Conservation (phyloP, 2,797 vertebrate genomes). For the Molothrus ater region DNA sequence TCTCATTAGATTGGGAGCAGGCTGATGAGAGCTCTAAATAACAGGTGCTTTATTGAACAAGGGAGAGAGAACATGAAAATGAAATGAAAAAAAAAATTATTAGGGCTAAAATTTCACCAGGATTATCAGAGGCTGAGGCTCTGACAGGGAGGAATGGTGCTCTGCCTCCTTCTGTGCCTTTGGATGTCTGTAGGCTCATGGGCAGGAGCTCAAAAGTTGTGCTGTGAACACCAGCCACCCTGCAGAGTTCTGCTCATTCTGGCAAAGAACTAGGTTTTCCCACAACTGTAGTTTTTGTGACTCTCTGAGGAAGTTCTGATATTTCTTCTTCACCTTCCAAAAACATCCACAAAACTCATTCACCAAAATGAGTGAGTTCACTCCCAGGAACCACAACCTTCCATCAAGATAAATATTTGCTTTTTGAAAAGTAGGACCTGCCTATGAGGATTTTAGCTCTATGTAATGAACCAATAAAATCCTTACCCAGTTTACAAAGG, state of each 20-base stretch:
- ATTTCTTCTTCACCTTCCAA: not conserved
- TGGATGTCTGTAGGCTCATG: not conserved
- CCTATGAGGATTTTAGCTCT: not conserved
- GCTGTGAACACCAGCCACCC: not conserved
- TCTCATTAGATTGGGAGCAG: slow-evolving; percentile 44
- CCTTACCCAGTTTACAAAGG: not conserved
- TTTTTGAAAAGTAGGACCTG: not conserved
- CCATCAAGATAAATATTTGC: not conserved
- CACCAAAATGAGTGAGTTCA: not conserved
- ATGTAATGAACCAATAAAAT: not conserved
- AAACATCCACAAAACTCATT: not conserved
- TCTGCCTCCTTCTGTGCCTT: not conserved
- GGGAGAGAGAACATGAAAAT: not conserved
- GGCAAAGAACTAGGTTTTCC: not conserved
- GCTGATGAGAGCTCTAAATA: slow-evolving; percentile 56
- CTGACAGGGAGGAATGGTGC: not conserved
- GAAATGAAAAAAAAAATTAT: not conserved
- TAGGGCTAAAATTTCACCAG: not conserved
- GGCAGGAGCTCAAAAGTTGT: not conserved
- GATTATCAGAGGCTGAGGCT: not conserved
- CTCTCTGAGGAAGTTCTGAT: not conserved
- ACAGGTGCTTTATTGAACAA: slow-evolving; percentile 51
- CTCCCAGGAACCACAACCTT: not conserved
- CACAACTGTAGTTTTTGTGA: not conserved
- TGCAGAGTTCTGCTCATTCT: not conserved